Percentiles rank a stretch among this genome's conserved stretches.
phyloP scores from a whole-genome alignment of 1,140 invertebrate species.

The roundworm (Caenorhabditis elegans) region DNA sequence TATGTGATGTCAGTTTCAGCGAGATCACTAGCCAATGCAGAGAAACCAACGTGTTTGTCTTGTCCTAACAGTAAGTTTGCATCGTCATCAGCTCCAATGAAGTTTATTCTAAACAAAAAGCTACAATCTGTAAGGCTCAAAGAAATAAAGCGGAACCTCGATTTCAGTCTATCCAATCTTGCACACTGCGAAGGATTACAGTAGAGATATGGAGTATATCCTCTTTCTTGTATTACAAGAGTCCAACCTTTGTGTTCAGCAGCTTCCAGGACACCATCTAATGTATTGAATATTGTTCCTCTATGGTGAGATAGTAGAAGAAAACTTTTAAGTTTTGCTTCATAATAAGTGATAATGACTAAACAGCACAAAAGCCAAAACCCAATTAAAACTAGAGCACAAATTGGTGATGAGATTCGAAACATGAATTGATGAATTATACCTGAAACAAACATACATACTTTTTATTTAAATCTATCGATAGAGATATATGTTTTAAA shows the following conservation, averaged over 20 bases:
- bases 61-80: not conserved
- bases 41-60: not conserved
- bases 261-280: conserved; percentile 19
- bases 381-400: conserved; percentile 22
- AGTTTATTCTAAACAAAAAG: conserved; percentile 16
- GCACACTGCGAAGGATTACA: conserved; percentile 37
- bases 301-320: conserved; percentile 18
- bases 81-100: not conserved
- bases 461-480: too few relatives aligned
- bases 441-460: not conserved
- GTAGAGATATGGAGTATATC: conserved; percentile 27
- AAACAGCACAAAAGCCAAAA: conserved; percentile 34
- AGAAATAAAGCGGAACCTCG: too few relatives aligned
- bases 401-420: not conserved
- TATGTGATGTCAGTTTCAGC: not conserved
- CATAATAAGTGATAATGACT: conserved; percentile 14
- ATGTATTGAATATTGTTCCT: conserved; percentile 21
- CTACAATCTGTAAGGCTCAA: too few relatives aligned
- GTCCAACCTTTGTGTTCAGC: conserved; percentile 20
- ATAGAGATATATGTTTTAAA: too few relatives aligned
- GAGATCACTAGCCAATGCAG: not conserved
- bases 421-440: conserved; percentile 10
- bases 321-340: conserved; percentile 39
- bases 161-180: not conserved
- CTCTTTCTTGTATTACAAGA: conserved; percentile 6